Evolutionary conservation across 2,888 invertebrate species (phyloP), one percentile per base, ranked within the genome.

Genomic region (Myathropa florea): DNA sequence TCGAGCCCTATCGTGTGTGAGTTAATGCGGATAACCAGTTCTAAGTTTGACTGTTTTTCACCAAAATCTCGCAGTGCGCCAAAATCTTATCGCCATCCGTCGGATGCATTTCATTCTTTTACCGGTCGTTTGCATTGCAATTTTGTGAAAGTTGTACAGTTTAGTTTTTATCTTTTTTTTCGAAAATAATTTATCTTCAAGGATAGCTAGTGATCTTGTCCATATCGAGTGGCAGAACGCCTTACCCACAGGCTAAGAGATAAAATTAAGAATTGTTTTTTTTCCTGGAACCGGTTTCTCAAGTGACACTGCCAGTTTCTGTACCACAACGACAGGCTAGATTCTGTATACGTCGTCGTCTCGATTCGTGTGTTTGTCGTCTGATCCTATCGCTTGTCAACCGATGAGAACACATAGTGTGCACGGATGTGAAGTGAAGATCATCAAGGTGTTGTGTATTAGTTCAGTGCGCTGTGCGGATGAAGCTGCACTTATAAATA

Each of bases 371-470:
- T 70, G 61, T 36, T 76, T 73, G 30, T 55, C 73, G 55, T 24
- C 68, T 46, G 78, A 83, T 83, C 64, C 75, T 80, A 71, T 76
- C 76, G 65, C 71, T 76, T 67, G 75, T 79, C 80, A 84, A 71
- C 59, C 63, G 4, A 83, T 57, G 28, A 70, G 59, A 39, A 73
- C n/a, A 21, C 63, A 59, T 33, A 24, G 30, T 53, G 46, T 55
- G 26, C 7, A 46, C 18, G 46, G 46, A n/a, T 46, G 46, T 18
- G 18, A 46, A 46, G 46, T 46, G 46, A 18, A 7, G 46, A 46
- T 46, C 46, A 7, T 46, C 18, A 46, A 18, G 46, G 46, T 46
- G 46, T 46, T 46, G 46, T 46, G 39, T 6, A n/a, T n/a, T 14
- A n/a, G 18, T 18, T 9, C 46, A 18, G 46, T 46, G 46, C 46